phyloP scores from a whole-genome alignment of 1,140 invertebrate species.

The Philaenus spumarius region DNA sequence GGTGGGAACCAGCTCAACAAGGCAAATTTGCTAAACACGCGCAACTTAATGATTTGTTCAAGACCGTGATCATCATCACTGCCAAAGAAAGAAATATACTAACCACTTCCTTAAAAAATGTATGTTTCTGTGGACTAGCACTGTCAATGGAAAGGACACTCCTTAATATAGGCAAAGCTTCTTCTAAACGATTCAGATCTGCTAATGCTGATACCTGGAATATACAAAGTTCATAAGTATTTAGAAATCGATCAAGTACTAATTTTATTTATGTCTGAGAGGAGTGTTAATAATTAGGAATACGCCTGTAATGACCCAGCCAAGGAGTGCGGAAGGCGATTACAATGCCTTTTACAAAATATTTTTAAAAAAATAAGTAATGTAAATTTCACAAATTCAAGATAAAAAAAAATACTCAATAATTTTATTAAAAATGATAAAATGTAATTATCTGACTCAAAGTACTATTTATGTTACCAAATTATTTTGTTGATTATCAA shows the following conservation, averaged over 20 bases:
- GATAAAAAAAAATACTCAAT: background rate
- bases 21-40: no score
- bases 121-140: conserved; percentile 42
- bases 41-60: no score
- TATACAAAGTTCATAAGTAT: conserved; percentile 14
- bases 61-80: no score
- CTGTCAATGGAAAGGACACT: conserved; percentile 48
- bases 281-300: background rate
- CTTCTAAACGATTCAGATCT: conserved; percentile 52
- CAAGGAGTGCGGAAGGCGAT: no score
- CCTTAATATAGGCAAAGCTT: conserved; percentile 54
- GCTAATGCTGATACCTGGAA: conserved; percentile 49
- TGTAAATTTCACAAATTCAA: background rate
- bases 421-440: background rate
- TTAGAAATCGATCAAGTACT: background rate
- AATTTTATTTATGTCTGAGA: background rate
- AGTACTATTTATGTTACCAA: no score
- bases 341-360: background rate
- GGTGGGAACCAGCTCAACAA: no score
- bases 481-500: background rate
- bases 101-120: conserved; percentile 46
- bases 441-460: no score
- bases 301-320: no score
- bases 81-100: no score
- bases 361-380: background rate